phyloP scores from a whole-genome alignment of 2,888 invertebrate species.

The Melikaiella ostensackeni region DNA sequence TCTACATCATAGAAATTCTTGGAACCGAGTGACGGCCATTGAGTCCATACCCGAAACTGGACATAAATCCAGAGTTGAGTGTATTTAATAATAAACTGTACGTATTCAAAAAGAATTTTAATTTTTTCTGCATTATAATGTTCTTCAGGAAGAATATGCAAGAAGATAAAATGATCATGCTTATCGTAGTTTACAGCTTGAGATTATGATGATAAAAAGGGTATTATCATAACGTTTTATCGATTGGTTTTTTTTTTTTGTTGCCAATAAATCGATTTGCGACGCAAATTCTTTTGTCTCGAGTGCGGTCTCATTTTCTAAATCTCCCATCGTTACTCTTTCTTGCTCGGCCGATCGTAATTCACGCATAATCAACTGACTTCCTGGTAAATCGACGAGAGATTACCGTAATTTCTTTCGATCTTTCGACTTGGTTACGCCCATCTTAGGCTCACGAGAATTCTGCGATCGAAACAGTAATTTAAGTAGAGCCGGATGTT shows the following conservation, averaged over 20 bases:
- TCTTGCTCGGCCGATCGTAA: background rate
- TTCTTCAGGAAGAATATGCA: no score
- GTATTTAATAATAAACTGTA: no score
- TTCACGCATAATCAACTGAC: constrained; percentile 36
- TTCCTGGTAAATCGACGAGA: constrained; percentile 39
- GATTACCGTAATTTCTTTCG: constrained; percentile 47
- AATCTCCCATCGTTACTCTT: background rate
- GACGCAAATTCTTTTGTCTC: background rate
- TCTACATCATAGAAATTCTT: no score
- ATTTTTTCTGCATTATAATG: no score
- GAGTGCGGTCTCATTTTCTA: background rate
- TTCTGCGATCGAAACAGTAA: constrained; percentile 33
- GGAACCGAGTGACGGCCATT: no score
- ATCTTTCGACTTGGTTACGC: constrained; percentile 41
- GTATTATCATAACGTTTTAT: background rate
- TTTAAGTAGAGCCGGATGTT: constrained; percentile 29
- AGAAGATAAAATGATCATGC: background rate
- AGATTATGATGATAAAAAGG: background rate
- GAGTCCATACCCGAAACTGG: no score
- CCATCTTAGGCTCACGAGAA: constrained; percentile 33
- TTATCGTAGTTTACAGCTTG: background rate
- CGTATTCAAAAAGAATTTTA: no score
- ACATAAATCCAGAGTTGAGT: no score
- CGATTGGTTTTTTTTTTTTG: background rate
- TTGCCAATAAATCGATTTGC: background rate